Base-by-base conservation (phyloP, 2,888 invertebrate genomes). In the Drosophila anomelani region DNA sequence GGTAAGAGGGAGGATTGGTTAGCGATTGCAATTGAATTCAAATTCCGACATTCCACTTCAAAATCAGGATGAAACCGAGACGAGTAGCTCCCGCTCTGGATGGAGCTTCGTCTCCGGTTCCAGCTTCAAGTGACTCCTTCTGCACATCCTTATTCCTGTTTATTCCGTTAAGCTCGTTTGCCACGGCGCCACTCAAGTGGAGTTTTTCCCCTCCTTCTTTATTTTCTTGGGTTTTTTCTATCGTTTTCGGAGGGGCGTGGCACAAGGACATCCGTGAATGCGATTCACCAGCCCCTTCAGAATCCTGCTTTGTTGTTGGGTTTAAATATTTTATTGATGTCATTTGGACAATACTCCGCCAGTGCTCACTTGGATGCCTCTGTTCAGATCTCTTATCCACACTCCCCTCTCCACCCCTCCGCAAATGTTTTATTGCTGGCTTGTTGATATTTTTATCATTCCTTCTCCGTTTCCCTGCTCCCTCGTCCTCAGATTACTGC, bases 241-340 rank as follows among this genome's bases (percentile, higher is more conserved):
- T 29, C 29, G 0, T 15, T 10, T 12, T 73, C 12, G 0, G 17
- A 47, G 36, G 51, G 66, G 38, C 49, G 47, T 39, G 57, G 54
- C 20, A 15, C 15, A 56, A 80, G 80, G 71, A 74, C 78, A 79
- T 73, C 71, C 51, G 53, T 46, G 62, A 49, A 38, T 53, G 51
- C 29, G 43, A 43, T 46, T 57, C 57, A 54, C 63, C 67, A 53
- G 44, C 20, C 20, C 34, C 41, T 46, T 54, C 36, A 26, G 26
- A 72, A 55, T 63, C 69, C 49, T 56, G 66, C 73, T 77, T 75
- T 77, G 66, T 76, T 85, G 77, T 75, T 58, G 74, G 47, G 38
- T 41, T 80, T 87, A 75, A 85, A 81, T 82, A 79, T 88, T 85
- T 87, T 85, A 87, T 87, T 85, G 79, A 87, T 85, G 89, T 82